These are phyloP conservation scores for Sanderia malayensis DNA, from an alignment of 30 jellyfish, hydroid and myxozoan genomes.

Conservation along the genomic window DNA sequence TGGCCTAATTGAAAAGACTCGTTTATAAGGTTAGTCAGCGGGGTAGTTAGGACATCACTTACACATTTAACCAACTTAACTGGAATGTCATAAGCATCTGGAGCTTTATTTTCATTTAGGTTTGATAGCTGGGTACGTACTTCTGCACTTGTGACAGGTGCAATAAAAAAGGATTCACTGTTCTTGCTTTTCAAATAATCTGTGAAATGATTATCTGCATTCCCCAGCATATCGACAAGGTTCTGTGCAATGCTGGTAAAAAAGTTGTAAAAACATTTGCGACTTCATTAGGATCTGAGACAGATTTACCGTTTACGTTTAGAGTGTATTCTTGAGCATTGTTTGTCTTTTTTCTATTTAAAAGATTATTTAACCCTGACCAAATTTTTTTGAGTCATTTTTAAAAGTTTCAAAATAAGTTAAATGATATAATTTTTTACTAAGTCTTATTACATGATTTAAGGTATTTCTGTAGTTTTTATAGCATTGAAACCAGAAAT, in stretches of 20 bases:
- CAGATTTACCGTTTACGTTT: background rate
- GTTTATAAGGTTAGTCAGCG: constrained; percentile 35
- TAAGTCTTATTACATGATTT: background rate
- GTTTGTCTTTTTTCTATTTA: background rate
- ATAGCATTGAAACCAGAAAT: background rate
- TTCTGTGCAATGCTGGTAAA: constrained; percentile 28
- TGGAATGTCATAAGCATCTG: constrained; percentile 31
- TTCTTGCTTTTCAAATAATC: constrained; percentile 22
- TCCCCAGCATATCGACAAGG: constrained; percentile 30
- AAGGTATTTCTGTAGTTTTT: background rate
- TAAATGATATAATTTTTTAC: background rate
- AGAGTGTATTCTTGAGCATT: background rate
- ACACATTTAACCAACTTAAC: constrained; percentile 18
- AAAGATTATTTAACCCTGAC: background rate
- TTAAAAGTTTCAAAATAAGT: background rate
- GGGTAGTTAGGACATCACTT: background rate
- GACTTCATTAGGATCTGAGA: constrained; percentile 31
- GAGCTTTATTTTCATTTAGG: constrained; percentile 6
- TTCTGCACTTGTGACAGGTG: constrained; percentile 9
- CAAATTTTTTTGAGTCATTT: background rate
- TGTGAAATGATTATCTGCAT: constrained; percentile 1
- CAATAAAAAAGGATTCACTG: background rate
- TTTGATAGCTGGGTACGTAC: background rate
- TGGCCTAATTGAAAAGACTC: constrained; percentile 24
- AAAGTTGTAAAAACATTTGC: constrained; percentile 39